Evolutionary conservation across 2,888 invertebrate genomes (phyloP).

Genomic region (Zaprionus lineosus): DNA sequence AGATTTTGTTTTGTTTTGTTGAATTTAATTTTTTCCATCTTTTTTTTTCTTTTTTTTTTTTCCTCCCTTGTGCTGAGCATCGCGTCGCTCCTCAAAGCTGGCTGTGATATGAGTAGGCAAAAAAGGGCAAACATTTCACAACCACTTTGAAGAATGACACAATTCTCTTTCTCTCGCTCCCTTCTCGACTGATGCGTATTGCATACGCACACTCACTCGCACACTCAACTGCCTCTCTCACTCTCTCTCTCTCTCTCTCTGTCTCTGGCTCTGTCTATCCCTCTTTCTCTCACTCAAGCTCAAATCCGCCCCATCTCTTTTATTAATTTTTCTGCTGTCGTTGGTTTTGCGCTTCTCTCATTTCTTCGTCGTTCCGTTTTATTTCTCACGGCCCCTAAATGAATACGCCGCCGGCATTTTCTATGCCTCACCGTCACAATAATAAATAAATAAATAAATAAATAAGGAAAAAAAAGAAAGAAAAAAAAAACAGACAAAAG

Average conservation of each 20-base stretch:
- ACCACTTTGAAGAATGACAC: constrained; percentile 92
- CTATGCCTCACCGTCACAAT: constrained; percentile 28
- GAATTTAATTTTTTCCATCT: neutral
- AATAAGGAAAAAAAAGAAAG: constrained; percentile 38
- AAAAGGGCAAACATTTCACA: constrained; percentile 88
- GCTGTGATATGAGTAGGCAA: constrained; percentile 93
- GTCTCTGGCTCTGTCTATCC: constrained; percentile 21
- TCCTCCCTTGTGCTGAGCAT: constrained; percentile 61
- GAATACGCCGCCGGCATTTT: constrained; percentile 21
- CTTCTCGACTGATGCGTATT: neutral
- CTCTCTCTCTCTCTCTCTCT: neutral
- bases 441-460: constrained; percentile 32
- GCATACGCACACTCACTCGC: neutral
- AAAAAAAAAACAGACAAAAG: constrained; percentile 9
- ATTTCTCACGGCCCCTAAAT: constrained; percentile 48
- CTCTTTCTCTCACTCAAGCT: no score
- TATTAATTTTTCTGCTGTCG: neutral
- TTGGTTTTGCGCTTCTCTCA: constrained; percentile 4
- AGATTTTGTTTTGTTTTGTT: neutral
- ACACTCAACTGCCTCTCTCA: neutral
- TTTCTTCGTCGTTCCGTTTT: constrained; percentile 18
- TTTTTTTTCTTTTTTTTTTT: constrained; percentile 1
- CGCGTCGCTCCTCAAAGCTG: constrained; percentile 97
- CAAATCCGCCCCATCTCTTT: constrained; percentile 11
- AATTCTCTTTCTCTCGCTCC: constrained; percentile 69